Evolutionary conservation across 1,140 invertebrate genomes (phyloP).

Genomic region (Drosophila aff.): DNA sequence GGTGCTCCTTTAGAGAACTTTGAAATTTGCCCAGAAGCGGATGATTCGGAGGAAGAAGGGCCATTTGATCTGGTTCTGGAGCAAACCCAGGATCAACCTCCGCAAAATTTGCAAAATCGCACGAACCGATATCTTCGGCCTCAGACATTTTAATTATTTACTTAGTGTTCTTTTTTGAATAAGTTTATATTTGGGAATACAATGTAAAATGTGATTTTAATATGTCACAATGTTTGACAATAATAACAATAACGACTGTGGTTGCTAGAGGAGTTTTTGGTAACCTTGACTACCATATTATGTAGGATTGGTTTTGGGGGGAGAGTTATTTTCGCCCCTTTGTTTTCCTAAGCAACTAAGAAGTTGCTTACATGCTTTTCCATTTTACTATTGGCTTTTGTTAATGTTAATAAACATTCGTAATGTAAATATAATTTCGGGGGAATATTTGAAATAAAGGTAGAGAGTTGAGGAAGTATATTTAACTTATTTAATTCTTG

Average conservation of each 20-base stretch:
- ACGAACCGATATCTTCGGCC: conserved; percentile 45
- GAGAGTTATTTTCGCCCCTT: neutral
- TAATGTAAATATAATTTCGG: neutral
- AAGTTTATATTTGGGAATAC: neutral
- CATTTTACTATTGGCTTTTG: neutral
- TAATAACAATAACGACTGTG: neutral
- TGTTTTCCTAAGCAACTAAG: no score
- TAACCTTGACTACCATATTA: neutral
- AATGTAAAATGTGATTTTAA: neutral
- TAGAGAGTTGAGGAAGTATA: no score
- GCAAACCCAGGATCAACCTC: conserved; percentile 2
- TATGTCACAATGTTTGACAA: conserved; percentile 9
- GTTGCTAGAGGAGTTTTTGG: neutral
- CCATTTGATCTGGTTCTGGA: conserved; percentile 60
- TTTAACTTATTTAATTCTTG: neutral
- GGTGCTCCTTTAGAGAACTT: conserved; percentile 87
- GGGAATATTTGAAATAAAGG: neutral
- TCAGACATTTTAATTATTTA: conserved; percentile 21
- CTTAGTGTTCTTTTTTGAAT: neutral
- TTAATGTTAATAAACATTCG: conserved; percentile 3
- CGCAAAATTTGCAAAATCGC: conserved; percentile 52
- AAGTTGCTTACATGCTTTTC: neutral
- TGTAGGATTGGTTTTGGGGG: neutral
- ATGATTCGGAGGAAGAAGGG: conserved; percentile 86
- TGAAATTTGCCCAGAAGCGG: conserved; percentile 89